Conservation (phyloP, 92 coral and sea anemone species). For the Palythoa grandiflora region DNA sequence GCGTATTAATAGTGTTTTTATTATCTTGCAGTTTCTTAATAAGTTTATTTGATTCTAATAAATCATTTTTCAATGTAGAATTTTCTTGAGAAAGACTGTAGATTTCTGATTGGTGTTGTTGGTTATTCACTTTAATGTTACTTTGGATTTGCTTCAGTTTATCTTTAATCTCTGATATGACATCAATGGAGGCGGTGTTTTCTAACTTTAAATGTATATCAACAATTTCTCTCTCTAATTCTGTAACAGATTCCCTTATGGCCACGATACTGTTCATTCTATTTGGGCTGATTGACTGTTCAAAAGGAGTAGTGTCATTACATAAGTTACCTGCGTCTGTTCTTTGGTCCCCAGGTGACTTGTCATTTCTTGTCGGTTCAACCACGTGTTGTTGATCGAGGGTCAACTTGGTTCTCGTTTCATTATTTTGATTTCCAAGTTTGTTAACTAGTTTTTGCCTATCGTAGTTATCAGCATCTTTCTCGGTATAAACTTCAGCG, state of each 20-base stretch:
- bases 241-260: not conserved
- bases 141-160: not conserved
- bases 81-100: slow-evolving; percentile 8
- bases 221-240: slow-evolving; percentile 7
- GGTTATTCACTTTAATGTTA: not conserved
- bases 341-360: not conserved
- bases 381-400: not conserved
- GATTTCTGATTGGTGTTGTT: not conserved
- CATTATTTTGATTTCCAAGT: not conserved
- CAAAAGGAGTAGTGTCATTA: not conserved
- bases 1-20: slow-evolving; percentile 1
- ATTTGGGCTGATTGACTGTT: not conserved
- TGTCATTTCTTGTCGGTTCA: not conserved
- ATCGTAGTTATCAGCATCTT: not conserved
- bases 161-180: not conserved
- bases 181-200: not conserved
- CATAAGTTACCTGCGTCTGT: not conserved
- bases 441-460: not conserved
- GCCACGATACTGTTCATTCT: slow-evolving; percentile 10
- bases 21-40: slow-evolving; percentile 4
- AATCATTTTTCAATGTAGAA: slow-evolving; percentile 7
- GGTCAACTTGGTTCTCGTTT: not conserved
- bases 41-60: not conserved
- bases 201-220: not conserved
- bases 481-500: not conserved